Conservation (phyloP, 2,888 invertebrate genomes). For the Xanthia icteritia region DNA sequence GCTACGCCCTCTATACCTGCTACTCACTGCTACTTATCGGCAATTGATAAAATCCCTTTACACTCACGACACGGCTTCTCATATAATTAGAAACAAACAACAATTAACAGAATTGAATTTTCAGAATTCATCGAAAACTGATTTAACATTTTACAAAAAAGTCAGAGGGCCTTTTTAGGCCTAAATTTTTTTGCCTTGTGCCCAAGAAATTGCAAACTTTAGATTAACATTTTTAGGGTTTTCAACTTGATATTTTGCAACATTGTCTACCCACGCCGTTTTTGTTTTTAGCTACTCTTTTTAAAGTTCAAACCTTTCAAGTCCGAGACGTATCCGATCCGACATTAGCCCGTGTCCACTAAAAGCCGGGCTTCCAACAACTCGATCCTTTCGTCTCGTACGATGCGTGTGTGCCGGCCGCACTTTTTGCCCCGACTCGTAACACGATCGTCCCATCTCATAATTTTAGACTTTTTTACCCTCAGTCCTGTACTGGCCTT, state of each 20-base stretch:
- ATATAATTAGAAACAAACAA: constrained; percentile 50
- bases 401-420: constrained; percentile 72
- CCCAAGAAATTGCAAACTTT: not conserved
- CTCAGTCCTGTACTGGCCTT: constrained; percentile 74
- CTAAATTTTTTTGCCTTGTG: not conserved
- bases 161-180: fast-evolving
- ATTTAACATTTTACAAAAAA: not conserved
- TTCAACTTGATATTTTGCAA: not conserved
- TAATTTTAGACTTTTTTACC: constrained; percentile 85
- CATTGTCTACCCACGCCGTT: not conserved
- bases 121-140: not conserved
- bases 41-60: constrained; percentile 70
- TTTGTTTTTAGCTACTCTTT: not conserved
- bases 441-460: constrained; percentile 88
- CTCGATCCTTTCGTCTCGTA: constrained; percentile 74
- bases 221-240: not conserved
- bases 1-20: constrained; percentile 78
- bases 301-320: not conserved
- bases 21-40: constrained; percentile 76
- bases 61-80: constrained; percentile 67
- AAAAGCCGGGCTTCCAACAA: constrained; percentile 67
- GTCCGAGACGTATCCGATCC: constrained; percentile 61
- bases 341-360: constrained; percentile 61
- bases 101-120: not conserved
- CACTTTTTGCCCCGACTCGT: constrained; percentile 82